These are phyloP conservation scores for Hydrophis major DNA, from an alignment of 2,797 vertebrate genomes.

Conservation along the genomic window DNA sequence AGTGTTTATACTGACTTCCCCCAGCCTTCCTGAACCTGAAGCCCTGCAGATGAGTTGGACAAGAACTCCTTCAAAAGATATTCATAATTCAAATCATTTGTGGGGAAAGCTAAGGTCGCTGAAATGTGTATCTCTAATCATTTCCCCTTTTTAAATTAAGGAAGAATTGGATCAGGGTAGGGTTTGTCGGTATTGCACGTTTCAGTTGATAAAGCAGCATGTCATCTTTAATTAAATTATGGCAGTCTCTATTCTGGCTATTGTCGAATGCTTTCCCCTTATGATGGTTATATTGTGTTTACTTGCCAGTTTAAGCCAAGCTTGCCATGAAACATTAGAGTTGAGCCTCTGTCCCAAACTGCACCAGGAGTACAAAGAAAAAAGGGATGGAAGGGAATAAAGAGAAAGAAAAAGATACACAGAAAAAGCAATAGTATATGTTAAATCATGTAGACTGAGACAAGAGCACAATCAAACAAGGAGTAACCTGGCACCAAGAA, in stretches of 20 bases:
- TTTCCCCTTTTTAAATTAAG: background rate
- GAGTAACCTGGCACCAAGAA: background rate
- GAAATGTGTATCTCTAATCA: constrained; percentile 3
- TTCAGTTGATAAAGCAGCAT: constrained; percentile 48
- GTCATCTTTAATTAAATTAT: constrained; percentile 53
- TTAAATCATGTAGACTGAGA: constrained; percentile 63
- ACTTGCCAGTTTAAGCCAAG: constrained; percentile 83
- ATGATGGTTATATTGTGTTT: constrained; percentile 72
- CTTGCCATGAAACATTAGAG: constrained; percentile 75
- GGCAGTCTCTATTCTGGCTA: constrained; percentile 74
- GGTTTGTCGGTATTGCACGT: constrained; percentile 52
- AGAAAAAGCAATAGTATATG: constrained; percentile 65
- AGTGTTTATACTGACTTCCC: background rate
- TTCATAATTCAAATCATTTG: background rate
- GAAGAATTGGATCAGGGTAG: constrained; percentile 47
- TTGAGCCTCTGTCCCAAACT: constrained; percentile 73
- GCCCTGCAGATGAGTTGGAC: background rate
- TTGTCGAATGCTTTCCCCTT: constrained; percentile 69
- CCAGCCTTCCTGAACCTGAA: background rate
- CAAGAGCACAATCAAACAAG: constrained; percentile 45
- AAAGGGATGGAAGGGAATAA: constrained; percentile 60
- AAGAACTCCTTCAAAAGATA: background rate
- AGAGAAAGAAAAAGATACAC: constrained; percentile 75
- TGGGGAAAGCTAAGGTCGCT: background rate
- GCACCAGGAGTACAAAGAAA: constrained; percentile 66